phyloP scores from a whole-genome alignment of 2,797 vertebrate genomes.

The Telmatherina bonti region DNA sequence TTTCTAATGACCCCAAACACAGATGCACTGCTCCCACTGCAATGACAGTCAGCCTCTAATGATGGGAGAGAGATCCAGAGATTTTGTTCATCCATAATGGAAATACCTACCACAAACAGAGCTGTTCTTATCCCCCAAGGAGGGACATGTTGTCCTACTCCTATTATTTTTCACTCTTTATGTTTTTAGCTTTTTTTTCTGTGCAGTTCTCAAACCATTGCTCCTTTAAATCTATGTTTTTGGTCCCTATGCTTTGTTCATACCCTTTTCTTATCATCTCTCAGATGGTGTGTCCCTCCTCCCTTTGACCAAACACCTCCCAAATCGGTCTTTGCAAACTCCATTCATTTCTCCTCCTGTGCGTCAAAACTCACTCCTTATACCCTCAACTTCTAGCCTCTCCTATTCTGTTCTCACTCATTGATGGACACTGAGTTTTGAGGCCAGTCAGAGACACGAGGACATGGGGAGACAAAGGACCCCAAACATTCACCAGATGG shows the following conservation, averaged over 20 bases:
- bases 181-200: constrained; percentile 24
- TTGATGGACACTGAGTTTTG: constrained; percentile 45
- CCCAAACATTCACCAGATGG: constrained; percentile 73
- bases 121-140: constrained; percentile 47
- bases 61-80: constrained; percentile 63
- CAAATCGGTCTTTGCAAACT: constrained; percentile 17
- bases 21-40: constrained; percentile 63
- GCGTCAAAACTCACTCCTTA: constrained; percentile 21
- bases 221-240: constrained; percentile 37
- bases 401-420: not conserved
- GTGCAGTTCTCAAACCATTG: constrained; percentile 48
- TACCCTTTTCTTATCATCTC: constrained; percentile 33
- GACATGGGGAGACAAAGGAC: constrained; percentile 63
- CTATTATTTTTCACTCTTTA: constrained; percentile 60
- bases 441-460: constrained; percentile 39
- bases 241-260: constrained; percentile 25
- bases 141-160: constrained; percentile 48
- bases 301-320: constrained; percentile 43
- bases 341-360: constrained; percentile 25
- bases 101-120: constrained; percentile 61
- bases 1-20: constrained; percentile 75
- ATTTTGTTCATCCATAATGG: constrained; percentile 68
- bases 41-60: constrained; percentile 62
- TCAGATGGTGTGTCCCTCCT: constrained; percentile 15
- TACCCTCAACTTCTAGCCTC: not conserved